Evolutionary conservation across 2,888 invertebrate species (phyloP), one percentile per base, ranked within the genome.

Genomic region (Romanomermis culicivorax): DNA sequence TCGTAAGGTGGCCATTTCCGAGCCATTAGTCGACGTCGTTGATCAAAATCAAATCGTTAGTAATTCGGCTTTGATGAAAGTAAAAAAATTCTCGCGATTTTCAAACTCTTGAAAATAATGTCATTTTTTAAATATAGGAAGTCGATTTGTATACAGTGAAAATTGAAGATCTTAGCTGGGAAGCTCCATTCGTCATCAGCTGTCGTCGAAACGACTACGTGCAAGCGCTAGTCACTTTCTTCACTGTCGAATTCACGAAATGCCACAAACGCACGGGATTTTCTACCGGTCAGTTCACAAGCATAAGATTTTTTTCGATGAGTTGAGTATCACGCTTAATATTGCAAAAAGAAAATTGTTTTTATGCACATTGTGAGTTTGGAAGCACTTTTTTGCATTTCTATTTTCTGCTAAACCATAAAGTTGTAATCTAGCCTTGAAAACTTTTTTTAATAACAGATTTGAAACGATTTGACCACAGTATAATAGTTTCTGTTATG

Each of bases 181-280:
- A 81, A 45, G 80, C 89, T 0, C 85, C 85, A 1, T 76, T 76
- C 63, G 63, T 67, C 49, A 64, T 75, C 51, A 62, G 65, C 29
- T 69, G 68, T 56, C 63, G 67, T 24, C 63, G 75, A 24, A 72
- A 72, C 60, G 75, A 75, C 63, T 68, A 68, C 62, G 61, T 64
- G 30, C 63, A 97, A 69, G 97, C 97, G 0, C 76, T 99, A 64
- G 95, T 99, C 61, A 91, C 95, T 25, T 99, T 87, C 76, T 99
- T 99, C 76, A 95, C 87, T 68, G 89, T 99, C 62, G 95, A 99
- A 74, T 99, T 99, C 76, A 88, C 91, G 42, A 91, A 93, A 77
- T 97, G 91, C 64, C 97, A 99, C 77, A 97, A 93, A 75, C 79
- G 88, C 55, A 85, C 88, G 60, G 93, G 95, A 26, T 97, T 97